Evolutionary conservation across 2,888 invertebrate genomes (phyloP), one percentile per base, ranked within the genome.

Genomic region (Harpalus rufipes): DNA sequence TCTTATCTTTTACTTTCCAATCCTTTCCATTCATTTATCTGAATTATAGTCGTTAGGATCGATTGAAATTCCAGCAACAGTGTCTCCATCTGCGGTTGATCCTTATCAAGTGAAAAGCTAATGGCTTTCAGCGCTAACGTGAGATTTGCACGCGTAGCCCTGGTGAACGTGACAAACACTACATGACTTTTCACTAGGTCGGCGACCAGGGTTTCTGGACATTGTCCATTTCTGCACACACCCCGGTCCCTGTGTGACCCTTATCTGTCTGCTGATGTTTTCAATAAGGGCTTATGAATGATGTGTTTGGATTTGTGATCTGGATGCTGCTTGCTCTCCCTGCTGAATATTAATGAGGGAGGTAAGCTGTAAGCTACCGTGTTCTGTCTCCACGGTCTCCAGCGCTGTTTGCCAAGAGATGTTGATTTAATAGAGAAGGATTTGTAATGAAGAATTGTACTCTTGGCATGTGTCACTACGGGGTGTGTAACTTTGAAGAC

Each of bases 71-170:
- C 72, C 18, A 74, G 72, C 72, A 18, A 44, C 18, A 44, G 41
- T 44, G 41, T 44, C 72, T 10, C 72, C 16, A 74, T 44, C 44
- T 44, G 44, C 72, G 41, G 32, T 74, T 44, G 41, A 74, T 74
- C 72, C 72, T 74, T 74, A 74, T 74, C 72, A 74, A 74, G 72
- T 74, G 72, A 74, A 74, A 74, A 68, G 39, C 68, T 68, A 68
- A 68, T 68, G 68, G 68, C 39, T 68, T 63, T 63, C 63, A 18
- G 10, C 63, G 68, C 39, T 68, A 25, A 25, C 16, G 68, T n/a
- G 14, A 39, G 68, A 68, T 68, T 68, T 41, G 14, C 68, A 39
- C 68, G 68, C 68, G 72, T 12, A 12, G 44, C 44, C 12, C 44
- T n/a, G 10, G 44, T 12, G 44, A 32, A 32, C 32, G 32, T 68